Conservation (phyloP, 2,888 invertebrate species). For the Drosophila lacicola region DNA sequence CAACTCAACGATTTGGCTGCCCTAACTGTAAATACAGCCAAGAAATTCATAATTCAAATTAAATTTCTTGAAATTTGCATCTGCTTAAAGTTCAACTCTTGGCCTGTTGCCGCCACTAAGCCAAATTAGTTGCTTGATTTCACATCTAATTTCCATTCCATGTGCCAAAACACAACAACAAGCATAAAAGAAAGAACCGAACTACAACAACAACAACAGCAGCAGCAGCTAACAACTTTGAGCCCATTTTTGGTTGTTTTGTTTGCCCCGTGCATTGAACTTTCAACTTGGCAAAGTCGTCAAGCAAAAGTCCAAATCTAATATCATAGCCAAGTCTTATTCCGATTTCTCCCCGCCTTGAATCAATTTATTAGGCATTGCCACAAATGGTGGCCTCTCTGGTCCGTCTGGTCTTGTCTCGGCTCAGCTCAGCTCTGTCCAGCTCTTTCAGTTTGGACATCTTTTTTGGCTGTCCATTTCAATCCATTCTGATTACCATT, state of each 20-base stretch:
- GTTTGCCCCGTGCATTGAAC: conserved; percentile 63
- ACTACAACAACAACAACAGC: neutral
- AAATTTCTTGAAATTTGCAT: conserved; percentile 46
- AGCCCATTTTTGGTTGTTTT: conserved; percentile 31
- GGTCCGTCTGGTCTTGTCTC: neutral
- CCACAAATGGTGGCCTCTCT: conserved; percentile 28
- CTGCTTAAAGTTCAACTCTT: conserved; percentile 50
- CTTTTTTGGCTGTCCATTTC: conserved; percentile 21
- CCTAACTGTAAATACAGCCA: conserved; percentile 47
- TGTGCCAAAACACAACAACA: conserved; percentile 21
- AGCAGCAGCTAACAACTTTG: conserved; percentile 15
- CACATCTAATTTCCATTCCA: conserved; percentile 60
- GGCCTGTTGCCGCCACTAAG: conserved; percentile 36
- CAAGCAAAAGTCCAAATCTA: conserved; percentile 2
- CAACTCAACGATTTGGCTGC: conserved; percentile 2
- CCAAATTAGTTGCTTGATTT: conserved; percentile 52
- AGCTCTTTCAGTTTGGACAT: conserved; percentile 19
- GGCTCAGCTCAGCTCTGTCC: conserved; percentile 1
- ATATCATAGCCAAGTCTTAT: conserved; percentile 27
- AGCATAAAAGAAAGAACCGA: conserved; percentile 14
- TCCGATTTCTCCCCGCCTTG: conserved; percentile 40
- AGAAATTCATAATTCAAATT: conserved; percentile 50
- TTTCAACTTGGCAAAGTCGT: conserved; percentile 61
- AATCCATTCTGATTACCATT: conserved; percentile 42
- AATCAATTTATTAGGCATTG: conserved; percentile 65